Percentiles rank a stretch among this genome's conserved stretches.
Conservation (phyloP, 2,797 vertebrate genomes). For the Nannoperca australis region DNA sequence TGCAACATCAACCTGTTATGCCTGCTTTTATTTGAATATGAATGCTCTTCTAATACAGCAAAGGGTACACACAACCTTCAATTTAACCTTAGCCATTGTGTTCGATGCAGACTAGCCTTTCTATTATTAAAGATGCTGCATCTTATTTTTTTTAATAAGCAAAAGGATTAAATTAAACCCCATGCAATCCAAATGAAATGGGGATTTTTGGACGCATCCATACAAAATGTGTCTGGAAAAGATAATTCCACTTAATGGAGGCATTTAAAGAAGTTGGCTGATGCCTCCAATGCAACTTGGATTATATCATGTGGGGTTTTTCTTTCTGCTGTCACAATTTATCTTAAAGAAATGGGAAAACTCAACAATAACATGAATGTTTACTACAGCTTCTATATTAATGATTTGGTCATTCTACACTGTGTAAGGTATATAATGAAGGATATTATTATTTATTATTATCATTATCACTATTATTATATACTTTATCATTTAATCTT, state of each 20-base stretch:
- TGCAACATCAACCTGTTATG: conserved; percentile 59
- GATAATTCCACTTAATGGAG: conserved; percentile 89
- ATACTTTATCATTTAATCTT: conserved; percentile 31
- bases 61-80: conserved; percentile 85
- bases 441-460: conserved; percentile 8
- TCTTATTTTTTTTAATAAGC: conserved; percentile 85
- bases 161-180: conserved; percentile 88
- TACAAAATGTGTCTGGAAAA: conserved; percentile 87
- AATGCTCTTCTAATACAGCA: conserved; percentile 81
- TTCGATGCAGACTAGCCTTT: conserved; percentile 79
- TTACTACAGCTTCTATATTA: conserved; percentile 32
- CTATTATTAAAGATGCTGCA: conserved; percentile 86
- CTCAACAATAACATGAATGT: conserved; percentile 41
- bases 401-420: conserved; percentile 5
- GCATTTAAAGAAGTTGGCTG: conserved; percentile 85
- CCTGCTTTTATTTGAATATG: conserved; percentile 83
- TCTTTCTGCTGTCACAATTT: conserved; percentile 51
- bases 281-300: conserved; percentile 77
- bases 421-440: background rate
- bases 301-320: conserved; percentile 59
- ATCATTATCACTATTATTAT: background rate
- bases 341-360: conserved; percentile 50
- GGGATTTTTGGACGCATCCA: conserved; percentile 86
- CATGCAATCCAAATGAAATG: conserved; percentile 85
- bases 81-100: conserved; percentile 89